These are phyloP conservation scores for Gallinago jamesoni DNA, from an alignment of 2,113 vertebrate species.

Conservation along the genomic window DNA sequence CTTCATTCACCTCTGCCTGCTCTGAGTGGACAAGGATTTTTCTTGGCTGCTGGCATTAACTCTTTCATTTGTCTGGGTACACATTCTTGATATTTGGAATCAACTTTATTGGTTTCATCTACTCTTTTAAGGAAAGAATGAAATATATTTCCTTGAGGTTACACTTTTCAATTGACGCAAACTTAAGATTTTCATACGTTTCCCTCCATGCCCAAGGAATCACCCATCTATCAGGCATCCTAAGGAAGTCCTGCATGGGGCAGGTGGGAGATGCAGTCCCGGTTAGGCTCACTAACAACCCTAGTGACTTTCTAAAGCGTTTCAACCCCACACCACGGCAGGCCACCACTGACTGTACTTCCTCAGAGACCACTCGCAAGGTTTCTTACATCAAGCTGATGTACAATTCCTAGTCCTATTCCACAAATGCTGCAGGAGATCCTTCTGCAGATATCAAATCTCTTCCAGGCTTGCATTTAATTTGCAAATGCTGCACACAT, in stretches of 20 bases:
- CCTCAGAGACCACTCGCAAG: background rate
- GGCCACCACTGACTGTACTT: background rate
- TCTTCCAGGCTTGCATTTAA: background rate
- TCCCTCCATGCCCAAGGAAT: background rate
- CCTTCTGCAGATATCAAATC: background rate
- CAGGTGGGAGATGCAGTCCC: background rate
- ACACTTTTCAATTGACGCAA: background rate
- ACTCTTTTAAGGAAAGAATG: background rate
- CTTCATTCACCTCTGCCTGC: background rate
- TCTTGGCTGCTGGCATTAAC: background rate
- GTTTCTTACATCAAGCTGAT: background rate
- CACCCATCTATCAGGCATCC: background rate
- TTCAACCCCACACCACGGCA: fast-evolving
- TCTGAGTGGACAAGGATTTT: background rate
- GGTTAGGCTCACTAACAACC: background rate
- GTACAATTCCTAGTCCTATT: background rate
- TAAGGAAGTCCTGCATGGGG: background rate
- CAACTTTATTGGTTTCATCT: background rate
- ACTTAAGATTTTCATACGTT: background rate
- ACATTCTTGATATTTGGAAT: background rate
- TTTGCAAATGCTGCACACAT: background rate
- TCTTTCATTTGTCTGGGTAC: background rate
- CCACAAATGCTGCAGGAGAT: background rate
- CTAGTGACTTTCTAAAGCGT: background rate
- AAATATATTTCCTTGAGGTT: background rate